These are phyloP conservation scores for Leptinotarsa texana DNA, from an alignment of 1,140 invertebrate species.

Conservation along the genomic window DNA sequence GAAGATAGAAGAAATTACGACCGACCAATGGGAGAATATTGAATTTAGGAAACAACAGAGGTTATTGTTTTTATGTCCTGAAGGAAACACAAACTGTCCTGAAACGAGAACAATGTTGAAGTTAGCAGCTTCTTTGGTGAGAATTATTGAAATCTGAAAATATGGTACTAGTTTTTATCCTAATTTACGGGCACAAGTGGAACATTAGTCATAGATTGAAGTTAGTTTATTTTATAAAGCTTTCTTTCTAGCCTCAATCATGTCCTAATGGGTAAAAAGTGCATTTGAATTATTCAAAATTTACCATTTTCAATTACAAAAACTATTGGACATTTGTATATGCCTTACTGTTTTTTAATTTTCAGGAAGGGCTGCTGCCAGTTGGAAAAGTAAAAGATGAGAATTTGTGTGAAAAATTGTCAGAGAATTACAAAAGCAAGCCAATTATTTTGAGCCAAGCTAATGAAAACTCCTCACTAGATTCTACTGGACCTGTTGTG, in stretches of 20 bases:
- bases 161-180: neutral
- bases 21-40: slow-evolving; percentile 50
- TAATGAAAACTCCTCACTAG: slow-evolving; percentile 19
- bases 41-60: slow-evolving; percentile 48
- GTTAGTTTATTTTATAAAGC: too few species aligned
- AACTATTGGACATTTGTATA: too few species aligned
- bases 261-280: too few species aligned
- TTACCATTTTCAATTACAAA: too few species aligned
- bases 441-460: slow-evolving; percentile 60
- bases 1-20: slow-evolving; percentile 47
- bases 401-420: slow-evolving; percentile 59
- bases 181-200: too few species aligned
- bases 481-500: slow-evolving; percentile 43
- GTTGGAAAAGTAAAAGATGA: slow-evolving; percentile 59
- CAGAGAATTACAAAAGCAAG: slow-evolving; percentile 46
- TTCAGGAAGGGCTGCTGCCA: slow-evolving; percentile 62
- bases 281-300: too few species aligned
- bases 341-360: slow-evolving; percentile 12
- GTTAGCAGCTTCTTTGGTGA: slow-evolving; percentile 68
- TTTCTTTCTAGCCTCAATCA: too few species aligned
- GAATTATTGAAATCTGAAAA: slow-evolving; percentile 37
- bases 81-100: slow-evolving; percentile 60
- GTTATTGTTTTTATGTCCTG: slow-evolving; percentile 57
- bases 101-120: slow-evolving; percentile 61
- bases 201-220: too few species aligned